Evolutionary conservation across 1,140 invertebrate species (phyloP), one percentile per base, ranked within the genome.

Genomic region (Drosophila pseudoananassae): DNA sequence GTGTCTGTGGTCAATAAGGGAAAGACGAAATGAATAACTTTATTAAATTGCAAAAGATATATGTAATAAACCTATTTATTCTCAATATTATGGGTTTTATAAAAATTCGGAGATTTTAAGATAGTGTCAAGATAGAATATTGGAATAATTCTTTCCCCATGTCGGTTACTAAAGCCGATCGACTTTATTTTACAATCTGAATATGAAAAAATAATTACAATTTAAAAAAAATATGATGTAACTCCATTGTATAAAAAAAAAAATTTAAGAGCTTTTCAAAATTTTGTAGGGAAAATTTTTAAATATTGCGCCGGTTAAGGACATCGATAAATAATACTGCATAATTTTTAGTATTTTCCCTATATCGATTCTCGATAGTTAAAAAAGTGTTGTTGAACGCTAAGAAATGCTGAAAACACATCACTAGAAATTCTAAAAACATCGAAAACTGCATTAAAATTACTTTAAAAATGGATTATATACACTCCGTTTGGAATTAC

Each of bases 401-500:
- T 20, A 0, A 3, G 3, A 20, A 20, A 20, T 20, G 20, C 20
- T 20, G 20, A 20, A 20, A 20, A 0, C 20, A 20, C 20, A 20
- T 20, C 20, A 20, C 20, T 20, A 20, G 20, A 3, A 20, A 20
- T 20, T 20, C 20, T 20, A 20, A 20, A 20, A 20, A 20, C 20
- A 20, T 20, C 20, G 20, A 20, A 20, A 14, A 15, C n/a, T 40
- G 38, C 38, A 14, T 40, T 40, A n/a, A 38, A 68, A 68, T 36
- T 33, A 47, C 63, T 36, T 68, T 55, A 47, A 68, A 27, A 29
- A 91, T 92, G 91, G 91, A 92, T 23, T 91, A 83, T 29, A 47
- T 91, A 25, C 82, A 88, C 31, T 84, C 85, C n/a, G 64, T 88
- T 59, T 76, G 77, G 51, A 90, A 79, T 14, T 92, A 88, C 46